phyloP scores from a whole-genome alignment of 2,888 invertebrate species.

The Xylota sylvarum region DNA sequence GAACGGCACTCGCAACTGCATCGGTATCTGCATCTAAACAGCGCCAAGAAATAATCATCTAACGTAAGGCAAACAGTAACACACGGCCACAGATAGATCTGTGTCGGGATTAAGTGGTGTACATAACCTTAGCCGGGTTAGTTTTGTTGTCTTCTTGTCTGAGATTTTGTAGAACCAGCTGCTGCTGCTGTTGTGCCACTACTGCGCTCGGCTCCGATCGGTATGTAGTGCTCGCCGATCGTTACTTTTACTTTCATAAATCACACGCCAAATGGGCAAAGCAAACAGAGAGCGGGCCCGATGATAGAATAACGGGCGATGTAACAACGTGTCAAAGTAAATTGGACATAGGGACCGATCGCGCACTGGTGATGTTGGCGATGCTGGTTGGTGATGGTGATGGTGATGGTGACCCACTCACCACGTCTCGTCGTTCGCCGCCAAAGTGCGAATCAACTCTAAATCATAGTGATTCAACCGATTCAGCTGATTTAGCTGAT shows the following conservation, averaged over 20 bases:
- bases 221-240: slow-evolving; percentile 48
- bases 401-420: slow-evolving; percentile 70
- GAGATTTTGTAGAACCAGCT: slow-evolving; percentile 76
- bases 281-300: slow-evolving; percentile 51
- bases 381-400: slow-evolving; percentile 18
- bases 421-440: slow-evolving; percentile 49
- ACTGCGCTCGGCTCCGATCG: too few species aligned
- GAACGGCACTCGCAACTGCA: slow-evolving; percentile 33
- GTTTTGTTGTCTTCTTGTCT: slow-evolving; percentile 77
- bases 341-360: slow-evolving; percentile 73
- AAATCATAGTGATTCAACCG: slow-evolving; percentile 73
- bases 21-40: slow-evolving; percentile 64
- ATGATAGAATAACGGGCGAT: slow-evolving; percentile 61
- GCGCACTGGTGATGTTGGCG: slow-evolving; percentile 1
- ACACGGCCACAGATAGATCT: slow-evolving; percentile 69
- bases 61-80: slow-evolving; percentile 66
- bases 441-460: slow-evolving; percentile 78
- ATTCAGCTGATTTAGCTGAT: slow-evolving; percentile 60
- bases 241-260: slow-evolving; percentile 78
- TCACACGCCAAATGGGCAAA: slow-evolving; percentile 74
- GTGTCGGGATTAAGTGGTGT: slow-evolving; percentile 77
- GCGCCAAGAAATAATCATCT: slow-evolving; percentile 67
- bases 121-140: slow-evolving; percentile 77
- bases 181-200: slow-evolving; percentile 58
- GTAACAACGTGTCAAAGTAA: slow-evolving; percentile 75